These are phyloP conservation scores for Eira barbara DNA, from an alignment of 2,113 vertebrate genomes.

Conservation along the genomic window DNA sequence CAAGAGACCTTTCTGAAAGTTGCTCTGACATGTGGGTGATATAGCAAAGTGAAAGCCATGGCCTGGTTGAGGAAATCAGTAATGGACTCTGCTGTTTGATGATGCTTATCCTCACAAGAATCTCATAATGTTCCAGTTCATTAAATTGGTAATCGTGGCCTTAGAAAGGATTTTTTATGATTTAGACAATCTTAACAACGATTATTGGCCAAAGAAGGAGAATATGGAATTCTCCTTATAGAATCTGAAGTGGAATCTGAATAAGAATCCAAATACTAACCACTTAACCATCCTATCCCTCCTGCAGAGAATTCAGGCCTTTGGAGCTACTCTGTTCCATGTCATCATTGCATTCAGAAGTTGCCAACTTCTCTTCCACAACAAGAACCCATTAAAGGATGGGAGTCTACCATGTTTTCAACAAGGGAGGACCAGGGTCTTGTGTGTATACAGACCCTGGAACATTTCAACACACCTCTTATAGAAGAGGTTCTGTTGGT, in stretches of 20 bases:
- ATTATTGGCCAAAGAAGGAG: not conserved
- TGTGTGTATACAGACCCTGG: not conserved
- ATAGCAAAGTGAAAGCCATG: not conserved
- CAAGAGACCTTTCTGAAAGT: not conserved
- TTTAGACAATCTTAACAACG: not conserved
- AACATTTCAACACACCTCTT: constrained; percentile 38
- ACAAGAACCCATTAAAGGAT: not conserved
- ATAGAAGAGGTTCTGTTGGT: constrained; percentile 17
- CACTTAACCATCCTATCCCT: not conserved
- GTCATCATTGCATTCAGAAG: not conserved
- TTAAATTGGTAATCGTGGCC: not conserved
- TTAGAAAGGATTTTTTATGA: constrained; percentile 2
- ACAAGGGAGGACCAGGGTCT: not conserved
- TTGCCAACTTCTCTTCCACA: not conserved
- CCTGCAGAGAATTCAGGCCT: constrained; percentile 12
- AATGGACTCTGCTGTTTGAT: not conserved
- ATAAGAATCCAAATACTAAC: constrained; percentile 33
- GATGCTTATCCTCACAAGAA: not conserved
- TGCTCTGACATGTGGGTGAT: not conserved
- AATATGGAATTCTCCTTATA: not conserved
- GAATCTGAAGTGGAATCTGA: not conserved
- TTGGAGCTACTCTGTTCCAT: not conserved
- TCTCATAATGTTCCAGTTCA: not conserved
- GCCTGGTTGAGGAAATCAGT: not conserved
- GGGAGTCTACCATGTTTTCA: not conserved